Evolutionary conservation across 2,797 vertebrate genomes (phyloP), one percentile per base, ranked within the genome.

Genomic region (Silurus lanzhouensis): DNA sequence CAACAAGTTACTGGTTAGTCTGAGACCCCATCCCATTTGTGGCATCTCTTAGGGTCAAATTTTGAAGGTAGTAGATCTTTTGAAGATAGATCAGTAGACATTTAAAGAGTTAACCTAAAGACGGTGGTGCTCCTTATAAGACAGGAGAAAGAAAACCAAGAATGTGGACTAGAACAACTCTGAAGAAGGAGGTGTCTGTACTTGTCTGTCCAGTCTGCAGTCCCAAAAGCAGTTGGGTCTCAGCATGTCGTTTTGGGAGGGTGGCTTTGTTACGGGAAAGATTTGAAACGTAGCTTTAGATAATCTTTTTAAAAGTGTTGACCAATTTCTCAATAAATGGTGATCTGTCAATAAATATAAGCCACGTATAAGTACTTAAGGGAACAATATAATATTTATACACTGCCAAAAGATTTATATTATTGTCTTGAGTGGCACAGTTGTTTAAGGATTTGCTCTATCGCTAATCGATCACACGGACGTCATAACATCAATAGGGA

Each of bases 1-100:
- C 89, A 96, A 95, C 93, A 97, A 96, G 88, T 91, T 98, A 75
- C 96, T 99, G 91, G 98, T 99, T 94, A 95, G 94, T 95, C 76
- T 0, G 19, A 14, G 55, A 60, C 20, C 8, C 15, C 2, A 58
- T 9, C 31, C 25, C 38, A 8, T 55, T 70, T 19, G 22, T 52
- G 20, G 5, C 58, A 22, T 61, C 31, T 44, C 10, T 60, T 31
- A 60, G 76, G 31, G 20, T 63, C 20, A 6, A 10, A 48, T 8
- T 7, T 77, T 77, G 58, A 61, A 22, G 3, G 25, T 48, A 10
- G 10, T 52, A 52, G 6, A 52, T 52, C 10, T 52, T 52, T 52
- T 52, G 48, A 52, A 52, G 48, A 9, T 10, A 4, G 38, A 38
- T 38, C 38, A 38, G 38, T 38, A 38, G 38, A 38, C 38, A 38